phyloP scores from a whole-genome alignment of 1,140 invertebrate species.

The Hyles vespertilio region DNA sequence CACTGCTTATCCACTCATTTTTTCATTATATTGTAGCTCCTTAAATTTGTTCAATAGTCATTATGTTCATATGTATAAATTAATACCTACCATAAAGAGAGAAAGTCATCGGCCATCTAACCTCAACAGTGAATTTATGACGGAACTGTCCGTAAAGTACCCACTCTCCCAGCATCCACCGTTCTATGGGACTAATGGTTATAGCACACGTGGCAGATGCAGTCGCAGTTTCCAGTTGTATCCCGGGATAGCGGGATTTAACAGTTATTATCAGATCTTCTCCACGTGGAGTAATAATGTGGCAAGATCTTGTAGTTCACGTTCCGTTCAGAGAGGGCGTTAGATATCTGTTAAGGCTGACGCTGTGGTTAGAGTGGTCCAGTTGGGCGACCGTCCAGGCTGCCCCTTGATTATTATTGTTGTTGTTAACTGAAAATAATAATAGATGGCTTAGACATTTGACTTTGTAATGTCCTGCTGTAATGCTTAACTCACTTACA shows the following conservation, averaged over 20 bases:
- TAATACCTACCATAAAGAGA: constrained; percentile 25
- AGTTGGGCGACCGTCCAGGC: constrained; percentile 2
- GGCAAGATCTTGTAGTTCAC: constrained; percentile 14
- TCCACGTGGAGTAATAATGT: constrained; percentile 26
- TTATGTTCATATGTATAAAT: background rate
- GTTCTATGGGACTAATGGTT: constrained; percentile 15
- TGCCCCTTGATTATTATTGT: constrained; percentile 1
- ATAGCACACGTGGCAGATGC: constrained; percentile 14
- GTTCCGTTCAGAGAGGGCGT: constrained; percentile 10
- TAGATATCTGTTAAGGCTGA: constrained; percentile 14
- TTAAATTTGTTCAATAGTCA: background rate
- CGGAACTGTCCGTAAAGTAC: constrained; percentile 21
- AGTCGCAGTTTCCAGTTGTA: constrained; percentile 4
- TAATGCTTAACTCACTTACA: no score
- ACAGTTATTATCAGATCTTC: constrained; percentile 25
- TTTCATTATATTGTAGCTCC: background rate
- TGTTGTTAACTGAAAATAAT: constrained; percentile 14
- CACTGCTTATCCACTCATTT: no score
- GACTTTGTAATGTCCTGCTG: no score
- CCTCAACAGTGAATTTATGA: constrained; percentile 2
- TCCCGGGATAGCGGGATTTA: constrained; percentile 21
- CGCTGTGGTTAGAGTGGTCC: constrained; percentile 12
- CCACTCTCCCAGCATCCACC: constrained; percentile 24
- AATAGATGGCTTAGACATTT: background rate
- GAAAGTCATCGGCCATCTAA: constrained; percentile 19